Evolutionary conservation across 2,888 invertebrate genomes (phyloP), one percentile per base, ranked within the genome.

Genomic region (Siphlonurus alternatus): DNA sequence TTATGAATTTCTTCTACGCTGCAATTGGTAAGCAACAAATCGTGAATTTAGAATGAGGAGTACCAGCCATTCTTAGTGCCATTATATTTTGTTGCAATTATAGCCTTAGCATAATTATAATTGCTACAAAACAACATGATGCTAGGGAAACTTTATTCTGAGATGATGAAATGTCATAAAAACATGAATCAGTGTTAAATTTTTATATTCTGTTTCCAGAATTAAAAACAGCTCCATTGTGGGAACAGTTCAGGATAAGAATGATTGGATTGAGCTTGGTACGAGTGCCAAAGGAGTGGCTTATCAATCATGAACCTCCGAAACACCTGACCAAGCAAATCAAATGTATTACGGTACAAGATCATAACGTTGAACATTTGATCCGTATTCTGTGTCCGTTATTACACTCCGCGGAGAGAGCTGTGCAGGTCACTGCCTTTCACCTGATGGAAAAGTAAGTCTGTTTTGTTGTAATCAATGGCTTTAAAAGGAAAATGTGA

Each of bases 371-470:
- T 7, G 19, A 56, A 56, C 5, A 56, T 22, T 20, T 22, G 7
- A 20, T 56, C 7, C 5, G n/a, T 5, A 3, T 56, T 56, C 20
- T 56, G 56, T 59, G 22, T 23, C 19, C 20, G 18, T 53, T 56
- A 22, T 64, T 64, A n/a, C 71, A 73, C 59, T 77, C 77, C 56
- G 70, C 75, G 1, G 69, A 73, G 23, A 70, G 73, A n/a, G 73
- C 70, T 66, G 69, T 80, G 61, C 80, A 81, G 70, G 69, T 80
- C 23, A 76, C 78, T 70, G 79, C 78, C 2, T 78, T 79, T 69
- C 75, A 77, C 67, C 73, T 77, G 68, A 70, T 81, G 62, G 73
- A 72, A 60, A 74, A 73, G 65, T 68, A 80, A 18, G 72, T n/a
- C n/a, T n/a, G n/a, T n/a, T n/a, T n/a, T n/a, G n/a, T n/a, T n/a